A percentile compares a stretch with the other conserved stretches of the same genome.
phyloP scores from a whole-genome alignment of 2,113 vertebrate species.

The Mormyrus lacerda region DNA sequence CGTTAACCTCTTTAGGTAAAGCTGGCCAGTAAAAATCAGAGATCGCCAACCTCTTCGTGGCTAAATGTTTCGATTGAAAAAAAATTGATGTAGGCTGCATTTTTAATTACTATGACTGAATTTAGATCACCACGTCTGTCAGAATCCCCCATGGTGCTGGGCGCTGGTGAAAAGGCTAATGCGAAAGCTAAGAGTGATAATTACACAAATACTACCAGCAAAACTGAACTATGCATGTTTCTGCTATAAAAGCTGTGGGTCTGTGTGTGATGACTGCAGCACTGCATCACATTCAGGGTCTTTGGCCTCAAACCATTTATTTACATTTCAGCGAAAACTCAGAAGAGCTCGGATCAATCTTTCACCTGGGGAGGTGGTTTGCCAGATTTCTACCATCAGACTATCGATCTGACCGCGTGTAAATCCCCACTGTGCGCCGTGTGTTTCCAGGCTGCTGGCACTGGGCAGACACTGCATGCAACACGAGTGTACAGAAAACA shows the following conservation, averaged over 20 bases:
- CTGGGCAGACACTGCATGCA: not conserved
- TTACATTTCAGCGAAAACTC: not conserved
- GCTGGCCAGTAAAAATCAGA: not conserved
- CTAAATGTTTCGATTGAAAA: not conserved
- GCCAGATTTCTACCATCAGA: not conserved
- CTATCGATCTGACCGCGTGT: not conserved
- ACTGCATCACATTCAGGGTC: not conserved
- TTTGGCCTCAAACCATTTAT: slow-evolving; percentile 14
- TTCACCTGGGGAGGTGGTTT: not conserved
- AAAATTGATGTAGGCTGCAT: not conserved
- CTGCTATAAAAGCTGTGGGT: not conserved
- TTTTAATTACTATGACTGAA: not conserved
- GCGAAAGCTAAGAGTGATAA: not conserved
- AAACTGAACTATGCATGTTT: not conserved
- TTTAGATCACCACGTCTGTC: not conserved
- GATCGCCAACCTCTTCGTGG: not conserved
- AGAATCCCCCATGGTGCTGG: not conserved
- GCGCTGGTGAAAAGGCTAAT: not conserved
- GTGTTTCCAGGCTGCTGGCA: not conserved
- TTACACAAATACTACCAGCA: not conserved
- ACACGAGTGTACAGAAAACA: not conserved
- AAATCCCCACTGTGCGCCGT: not conserved
- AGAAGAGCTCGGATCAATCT: not conserved
- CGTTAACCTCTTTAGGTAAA: not conserved
- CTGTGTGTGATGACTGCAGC: not conserved